Conservation (phyloP, 1,140 invertebrate genomes). For the Pissodes strobi region DNA sequence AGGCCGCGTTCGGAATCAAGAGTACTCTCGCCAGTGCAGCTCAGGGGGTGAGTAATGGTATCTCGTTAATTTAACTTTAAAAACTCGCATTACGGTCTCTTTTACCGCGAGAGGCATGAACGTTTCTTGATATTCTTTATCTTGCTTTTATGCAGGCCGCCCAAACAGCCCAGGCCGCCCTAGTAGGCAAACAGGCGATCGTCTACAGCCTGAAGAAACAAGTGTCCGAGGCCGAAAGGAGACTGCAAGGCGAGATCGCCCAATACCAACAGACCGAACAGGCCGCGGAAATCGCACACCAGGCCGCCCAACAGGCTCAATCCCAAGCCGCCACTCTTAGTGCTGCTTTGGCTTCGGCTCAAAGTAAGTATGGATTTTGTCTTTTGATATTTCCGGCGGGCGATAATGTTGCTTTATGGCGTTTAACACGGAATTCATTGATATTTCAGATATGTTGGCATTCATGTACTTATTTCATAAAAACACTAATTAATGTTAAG, state of each 20-base stretch:
- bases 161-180: constrained; percentile 44
- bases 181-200: constrained; percentile 45
- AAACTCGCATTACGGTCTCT: no score
- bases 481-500: no score
- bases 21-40: constrained; percentile 42
- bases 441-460: no score
- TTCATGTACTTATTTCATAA: no score
- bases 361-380: constrained; percentile 29
- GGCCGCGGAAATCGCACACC: constrained; percentile 35
- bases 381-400: no score
- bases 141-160: constrained; percentile 37
- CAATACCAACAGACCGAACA: constrained; percentile 40
- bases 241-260: constrained; percentile 39
- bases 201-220: constrained; percentile 39
- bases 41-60: constrained; percentile 40
- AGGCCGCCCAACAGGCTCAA: constrained; percentile 42
- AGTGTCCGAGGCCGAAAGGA: constrained; percentile 37
- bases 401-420: no score
- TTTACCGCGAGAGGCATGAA: no score
- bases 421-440: no score
- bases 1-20: constrained; percentile 44
- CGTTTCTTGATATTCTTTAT: background rate
- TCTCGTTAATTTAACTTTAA: background rate
- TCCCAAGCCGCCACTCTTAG: constrained; percentile 30
- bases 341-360: constrained; percentile 41